Percentiles rank a stretch among this genome's conserved stretches.
Conservation (phyloP, 2,888 invertebrate species). For the Alloscopus bannaensis region DNA sequence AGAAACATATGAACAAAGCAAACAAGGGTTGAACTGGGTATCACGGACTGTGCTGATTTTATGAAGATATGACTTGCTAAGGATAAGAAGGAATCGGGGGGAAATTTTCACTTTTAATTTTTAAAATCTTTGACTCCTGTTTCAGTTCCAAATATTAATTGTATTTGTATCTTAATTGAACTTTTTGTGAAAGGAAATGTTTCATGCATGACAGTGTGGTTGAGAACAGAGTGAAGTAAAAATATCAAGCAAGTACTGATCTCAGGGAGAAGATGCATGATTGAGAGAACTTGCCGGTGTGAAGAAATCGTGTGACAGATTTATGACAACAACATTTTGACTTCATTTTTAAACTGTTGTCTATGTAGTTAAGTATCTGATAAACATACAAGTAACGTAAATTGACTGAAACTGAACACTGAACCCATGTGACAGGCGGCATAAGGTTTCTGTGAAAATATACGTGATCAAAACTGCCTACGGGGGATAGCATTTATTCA, state of each 20-base stretch:
- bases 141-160: conserved; percentile 47
- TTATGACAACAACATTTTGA: conserved; percentile 47
- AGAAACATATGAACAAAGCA: conserved; percentile 62
- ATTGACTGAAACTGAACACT: conserved; percentile 61
- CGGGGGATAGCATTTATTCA: conserved; percentile 40
- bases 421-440: conserved; percentile 60
- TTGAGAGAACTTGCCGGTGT: conserved; percentile 61
- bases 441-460: conserved; percentile 62
- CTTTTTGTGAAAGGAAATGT: conserved; percentile 61
- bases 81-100: conserved; percentile 53
- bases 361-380: conserved; percentile 35
- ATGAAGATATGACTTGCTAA: conserved; percentile 62
- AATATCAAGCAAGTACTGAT: conserved; percentile 66
- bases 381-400: conserved; percentile 54
- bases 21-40: conserved; percentile 62
- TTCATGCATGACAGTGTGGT: conserved; percentile 62
- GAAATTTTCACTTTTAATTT: conserved; percentile 51
- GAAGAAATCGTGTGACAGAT: conserved; percentile 59
- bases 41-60: conserved; percentile 64
- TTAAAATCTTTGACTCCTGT: conserved; percentile 53
- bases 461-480: conserved; percentile 64
- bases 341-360: conserved; percentile 51
- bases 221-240: conserved; percentile 62
- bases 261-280: conserved; percentile 66
- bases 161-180: conserved; percentile 50